These are phyloP conservation scores for Calidris pygmaea DNA, from an alignment of 2,113 vertebrate genomes.

Conservation along the genomic window DNA sequence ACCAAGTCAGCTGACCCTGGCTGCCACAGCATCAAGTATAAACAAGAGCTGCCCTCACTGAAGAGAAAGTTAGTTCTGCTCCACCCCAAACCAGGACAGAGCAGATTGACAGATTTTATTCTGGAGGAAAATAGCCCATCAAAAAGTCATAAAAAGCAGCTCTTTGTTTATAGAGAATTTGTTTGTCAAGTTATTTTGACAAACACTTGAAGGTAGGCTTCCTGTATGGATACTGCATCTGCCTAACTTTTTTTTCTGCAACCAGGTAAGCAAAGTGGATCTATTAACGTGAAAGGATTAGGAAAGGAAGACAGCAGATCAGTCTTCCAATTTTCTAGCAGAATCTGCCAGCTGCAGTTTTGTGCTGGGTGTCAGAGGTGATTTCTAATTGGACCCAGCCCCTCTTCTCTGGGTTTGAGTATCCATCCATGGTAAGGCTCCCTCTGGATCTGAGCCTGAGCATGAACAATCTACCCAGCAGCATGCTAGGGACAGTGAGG, in stretches of 20 bases:
- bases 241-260: neutral
- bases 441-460: neutral
- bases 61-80: too few species aligned
- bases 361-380: neutral
- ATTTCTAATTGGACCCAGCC: neutral
- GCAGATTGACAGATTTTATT: neutral
- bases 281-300: neutral
- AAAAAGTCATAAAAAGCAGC: neutral
- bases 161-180: neutral
- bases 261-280: neutral
- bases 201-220: neutral
- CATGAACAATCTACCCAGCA: neutral
- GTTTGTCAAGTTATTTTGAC: neutral
- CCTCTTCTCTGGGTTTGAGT: neutral
- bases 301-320: neutral
- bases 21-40: too few species aligned
- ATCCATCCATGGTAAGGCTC: neutral
- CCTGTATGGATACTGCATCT: neutral
- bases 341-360: neutral
- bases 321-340: neutral
- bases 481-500: neutral
- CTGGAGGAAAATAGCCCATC: neutral
- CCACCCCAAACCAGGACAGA: too few species aligned
- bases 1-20: too few species aligned
- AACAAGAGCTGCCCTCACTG: too few species aligned